Base-by-base conservation (phyloP, 2,113 vertebrate genomes). In the Catharus fuscescens region DNA sequence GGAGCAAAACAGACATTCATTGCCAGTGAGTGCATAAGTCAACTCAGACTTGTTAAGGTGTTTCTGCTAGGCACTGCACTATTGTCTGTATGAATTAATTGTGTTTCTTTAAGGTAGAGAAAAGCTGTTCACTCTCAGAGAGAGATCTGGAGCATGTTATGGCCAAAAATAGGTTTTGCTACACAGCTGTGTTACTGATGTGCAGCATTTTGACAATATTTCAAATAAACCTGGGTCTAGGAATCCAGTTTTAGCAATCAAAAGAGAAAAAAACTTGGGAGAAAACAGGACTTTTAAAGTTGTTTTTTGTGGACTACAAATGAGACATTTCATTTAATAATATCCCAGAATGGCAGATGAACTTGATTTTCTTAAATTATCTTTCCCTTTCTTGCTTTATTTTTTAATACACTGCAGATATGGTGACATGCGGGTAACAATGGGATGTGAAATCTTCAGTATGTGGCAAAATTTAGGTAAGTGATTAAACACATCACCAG, bases 401-500 rank as follows among this genome's bases (percentile, higher is more conserved):
- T 93, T 50, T 97, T 96, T 60, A 65, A 94, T 79, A 45, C 42
- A 18, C 82, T 90, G 96, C 92, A 99, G 99, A 91, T 99, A 99
- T 16, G 99, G 99, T 93, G 99, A 99, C 97, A 99, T 99, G 99
- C 97, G 99, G n/a, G 99, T 99, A 71, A 99, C 99, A 97, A 99
- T 99, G 99, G 99, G 99, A 57, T 99, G 99, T 97, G 99, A 99
- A 97, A 99, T 99, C 97, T 99, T 99, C 98, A 99, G 99, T 97
- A 99, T 99, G 99, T 99, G 99, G 99, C 99, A 99, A 96, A 99
- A 99, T 97, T 97, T 99, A 97, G 99, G 99, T 99, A 96, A 98
- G 98, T 89, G 42, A 53, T 69, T 47, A 28, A 67, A 73, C 21
- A 44, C 20, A 18, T 77, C 21, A 56, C 66, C 29, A 44, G 5